Conservation (phyloP, 2,113 vertebrate genomes). For the Ochotona curzoniae region DNA sequence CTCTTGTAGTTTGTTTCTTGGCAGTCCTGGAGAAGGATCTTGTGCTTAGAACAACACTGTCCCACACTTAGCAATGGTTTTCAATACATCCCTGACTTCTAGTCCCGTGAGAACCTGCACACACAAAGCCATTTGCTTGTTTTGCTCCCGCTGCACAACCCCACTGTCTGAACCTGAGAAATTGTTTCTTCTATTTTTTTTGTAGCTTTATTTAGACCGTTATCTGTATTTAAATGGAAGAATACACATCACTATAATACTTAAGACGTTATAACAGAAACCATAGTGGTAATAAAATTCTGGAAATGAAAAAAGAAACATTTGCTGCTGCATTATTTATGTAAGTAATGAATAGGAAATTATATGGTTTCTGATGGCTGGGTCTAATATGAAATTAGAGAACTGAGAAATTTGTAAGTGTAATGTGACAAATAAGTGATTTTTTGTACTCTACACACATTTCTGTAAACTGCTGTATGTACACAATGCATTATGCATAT, state of each 20-base stretch:
- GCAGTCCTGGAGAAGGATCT: neutral
- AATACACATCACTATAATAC: neutral
- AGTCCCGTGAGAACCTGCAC: neutral
- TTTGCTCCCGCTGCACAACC: accelerated
- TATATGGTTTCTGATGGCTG: neutral
- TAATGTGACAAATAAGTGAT: neutral
- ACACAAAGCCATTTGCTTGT: neutral
- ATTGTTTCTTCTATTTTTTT: neutral
- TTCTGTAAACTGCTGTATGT: neutral
- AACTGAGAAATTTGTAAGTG: slow-evolving; percentile 10
- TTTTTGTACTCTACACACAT: neutral
- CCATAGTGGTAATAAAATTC: neutral
- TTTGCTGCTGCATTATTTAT: neutral
- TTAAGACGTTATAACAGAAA: neutral
- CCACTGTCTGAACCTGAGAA: neutral
- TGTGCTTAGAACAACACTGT: slow-evolving; percentile 4
- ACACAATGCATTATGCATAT: accelerated
- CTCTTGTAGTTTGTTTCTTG: neutral
- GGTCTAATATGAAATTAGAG: neutral
- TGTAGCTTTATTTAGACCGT: neutral
- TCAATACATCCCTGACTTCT: slow-evolving; percentile 12
- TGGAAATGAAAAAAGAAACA: neutral
- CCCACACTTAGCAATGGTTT: neutral
- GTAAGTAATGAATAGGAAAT: neutral
- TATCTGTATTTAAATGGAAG: neutral